Evolutionary conservation across 2,888 invertebrate genomes (phyloP).

Genomic region (Pollenia angustigena): DNA sequence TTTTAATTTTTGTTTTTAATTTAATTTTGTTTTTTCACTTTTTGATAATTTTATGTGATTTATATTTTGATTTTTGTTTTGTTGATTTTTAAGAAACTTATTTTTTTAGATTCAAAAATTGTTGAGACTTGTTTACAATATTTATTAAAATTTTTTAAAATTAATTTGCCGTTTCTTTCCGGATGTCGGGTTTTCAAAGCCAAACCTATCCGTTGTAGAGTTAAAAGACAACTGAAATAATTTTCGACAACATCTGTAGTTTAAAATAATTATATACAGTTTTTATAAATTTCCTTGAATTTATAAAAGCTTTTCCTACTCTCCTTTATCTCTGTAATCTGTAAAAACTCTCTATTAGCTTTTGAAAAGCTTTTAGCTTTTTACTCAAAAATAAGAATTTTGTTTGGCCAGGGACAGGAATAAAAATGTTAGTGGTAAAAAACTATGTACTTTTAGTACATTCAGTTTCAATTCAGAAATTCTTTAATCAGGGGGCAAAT

Average conservation of each 20-base stretch:
- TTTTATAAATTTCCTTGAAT: conserved; percentile 26
- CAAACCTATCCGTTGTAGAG: conserved; percentile 63
- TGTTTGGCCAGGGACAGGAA: background rate
- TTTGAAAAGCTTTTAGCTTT: conserved; percentile 31
- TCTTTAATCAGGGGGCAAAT: no score
- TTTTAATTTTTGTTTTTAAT: background rate
- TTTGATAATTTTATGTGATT: background rate
- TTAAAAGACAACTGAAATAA: conserved; percentile 66
- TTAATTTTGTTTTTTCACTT: background rate
- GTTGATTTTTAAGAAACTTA: background rate
- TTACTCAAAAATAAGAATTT: background rate
- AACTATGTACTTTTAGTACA: background rate
- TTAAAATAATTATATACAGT: conserved; percentile 32
- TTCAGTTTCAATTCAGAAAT: no score
- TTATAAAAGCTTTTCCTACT: conserved; percentile 34
- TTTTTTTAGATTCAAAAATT: background rate
- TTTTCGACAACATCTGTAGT: background rate
- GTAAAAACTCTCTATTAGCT: conserved; percentile 31
- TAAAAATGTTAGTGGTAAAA: background rate
- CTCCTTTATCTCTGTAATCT: background rate
- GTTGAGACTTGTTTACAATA: background rate
- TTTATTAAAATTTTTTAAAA: conserved; percentile 14
- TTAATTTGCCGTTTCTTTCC: conserved; percentile 7
- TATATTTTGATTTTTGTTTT: conserved; percentile 7
- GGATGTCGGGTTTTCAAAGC: conserved; percentile 13